Evolutionary conservation across 2,797 vertebrate genomes (phyloP).

Genomic region (Acanthornis magna): DNA sequence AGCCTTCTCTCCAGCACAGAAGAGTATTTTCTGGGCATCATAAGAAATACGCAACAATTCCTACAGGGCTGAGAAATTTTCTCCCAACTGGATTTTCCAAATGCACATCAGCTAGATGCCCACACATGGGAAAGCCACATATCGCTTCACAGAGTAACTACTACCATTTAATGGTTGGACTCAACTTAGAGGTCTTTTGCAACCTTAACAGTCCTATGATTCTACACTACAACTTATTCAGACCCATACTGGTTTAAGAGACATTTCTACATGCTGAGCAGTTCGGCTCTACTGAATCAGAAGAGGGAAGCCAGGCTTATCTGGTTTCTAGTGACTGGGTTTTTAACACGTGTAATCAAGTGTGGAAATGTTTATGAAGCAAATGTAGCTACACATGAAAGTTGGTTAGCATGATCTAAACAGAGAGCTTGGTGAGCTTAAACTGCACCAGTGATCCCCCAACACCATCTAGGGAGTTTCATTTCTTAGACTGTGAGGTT

Average conservation of each 20-base stretch:
- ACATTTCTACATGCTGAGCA: neutral
- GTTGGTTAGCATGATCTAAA: neutral
- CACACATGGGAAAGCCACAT: accelerated
- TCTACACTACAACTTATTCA: neutral
- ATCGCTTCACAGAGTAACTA: neutral
- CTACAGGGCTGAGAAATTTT: neutral
- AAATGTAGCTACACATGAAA: neutral
- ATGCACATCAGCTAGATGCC: neutral
- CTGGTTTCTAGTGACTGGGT: neutral
- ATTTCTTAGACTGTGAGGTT: accelerated
- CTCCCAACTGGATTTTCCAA: neutral
- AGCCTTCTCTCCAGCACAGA: neutral
- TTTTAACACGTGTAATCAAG: neutral
- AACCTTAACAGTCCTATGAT: neutral
- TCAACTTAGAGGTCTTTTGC: neutral
- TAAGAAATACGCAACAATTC: neutral
- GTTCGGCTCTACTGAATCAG: neutral
- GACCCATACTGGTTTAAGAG: neutral
- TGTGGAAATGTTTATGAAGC: neutral
- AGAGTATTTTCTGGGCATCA: neutral
- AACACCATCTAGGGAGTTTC: neutral
- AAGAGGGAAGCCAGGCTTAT: neutral
- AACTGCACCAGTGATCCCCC: neutral
- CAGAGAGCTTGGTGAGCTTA: neutral
- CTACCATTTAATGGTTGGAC: neutral